Conservation (phyloP, 2,888 invertebrate species). For the Spodoptera littoralis region DNA sequence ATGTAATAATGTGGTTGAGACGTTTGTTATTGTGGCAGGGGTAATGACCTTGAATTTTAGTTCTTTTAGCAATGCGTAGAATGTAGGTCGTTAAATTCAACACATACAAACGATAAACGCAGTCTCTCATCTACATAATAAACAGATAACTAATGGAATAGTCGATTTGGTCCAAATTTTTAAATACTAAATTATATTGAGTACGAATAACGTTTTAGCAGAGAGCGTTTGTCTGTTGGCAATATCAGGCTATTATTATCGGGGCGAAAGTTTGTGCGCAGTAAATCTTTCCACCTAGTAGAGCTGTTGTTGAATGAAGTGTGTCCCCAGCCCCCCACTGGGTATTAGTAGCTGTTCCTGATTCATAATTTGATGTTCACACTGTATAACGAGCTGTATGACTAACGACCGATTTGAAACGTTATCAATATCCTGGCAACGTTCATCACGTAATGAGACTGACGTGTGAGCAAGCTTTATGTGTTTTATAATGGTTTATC, state of each 20-base stretch:
- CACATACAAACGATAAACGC: constrained; percentile 30
- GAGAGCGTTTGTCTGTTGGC: constrained; percentile 9
- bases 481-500: neutral
- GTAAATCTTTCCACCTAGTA: constrained; percentile 2
- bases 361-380: constrained; percentile 34
- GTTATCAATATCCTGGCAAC: constrained; percentile 32
- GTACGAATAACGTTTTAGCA: constrained; percentile 33
- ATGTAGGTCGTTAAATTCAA: constrained; percentile 64
- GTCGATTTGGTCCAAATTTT: constrained; percentile 25
- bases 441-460: constrained; percentile 8
- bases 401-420: constrained; percentile 28
- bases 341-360: constrained; percentile 16
- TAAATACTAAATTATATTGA: constrained; percentile 21
- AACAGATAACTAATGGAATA: constrained; percentile 36
- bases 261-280: constrained; percentile 22
- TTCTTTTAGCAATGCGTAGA: constrained; percentile 70
- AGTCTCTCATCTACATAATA: constrained; percentile 48
- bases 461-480: constrained; percentile 5
- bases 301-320: constrained; percentile 26
- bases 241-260: constrained; percentile 24
- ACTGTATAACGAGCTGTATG: constrained; percentile 19
- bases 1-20: constrained; percentile 74
- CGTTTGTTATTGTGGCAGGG: constrained; percentile 76
- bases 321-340: constrained; percentile 18
- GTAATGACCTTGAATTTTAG: constrained; percentile 81